Base-by-base conservation (phyloP, 2,113 vertebrate genomes). In the Acrocephalus arundinaceus region DNA sequence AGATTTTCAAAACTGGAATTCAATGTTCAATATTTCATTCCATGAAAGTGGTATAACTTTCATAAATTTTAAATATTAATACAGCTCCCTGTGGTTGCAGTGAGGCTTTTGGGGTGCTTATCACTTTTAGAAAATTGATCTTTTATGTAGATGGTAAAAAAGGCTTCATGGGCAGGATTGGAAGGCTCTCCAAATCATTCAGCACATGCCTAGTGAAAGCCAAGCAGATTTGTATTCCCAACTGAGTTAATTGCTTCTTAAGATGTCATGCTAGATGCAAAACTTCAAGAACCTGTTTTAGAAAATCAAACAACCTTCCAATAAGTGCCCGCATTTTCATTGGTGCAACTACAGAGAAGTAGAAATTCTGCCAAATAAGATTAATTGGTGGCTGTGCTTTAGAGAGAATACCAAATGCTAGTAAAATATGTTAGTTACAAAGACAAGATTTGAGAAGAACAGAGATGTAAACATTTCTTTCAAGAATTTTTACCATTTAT, bases 391-490 rank as follows among this genome's bases (percentile, higher is more conserved):
- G 5, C 45, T 75, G n/a, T 62, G 49, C 23, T 25, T 75, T 81
- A 88, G 43, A 75, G 43, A 55, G 30, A 83, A 66, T 90, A 30
- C 31, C 82, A 87, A 78, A 80, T n/a, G 31, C 65, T 92, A 83
- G 70, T 85, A 83, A 73, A 57, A 71, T 54, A 30, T 52, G 82
- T 96, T 97, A 97, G 86, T 90, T 84, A 58, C 61, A 81, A 37
- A 71, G 57, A 75, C 39, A 35, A 59, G 49, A 49, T 76, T 67
- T 89, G 85, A 83, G 79, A 67, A 59, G 51, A 89, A n/a, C 37
- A 74, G 65, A 81, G 51, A 57, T 88, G 43, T 78, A 70, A 88
- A 49, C 30, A 75, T 21, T 85, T 87, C 33, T 63, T 95, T 78
- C 30, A 86, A 75, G 72, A 5, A 12, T 51, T 80, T 89, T 92